phyloP scores from a whole-genome alignment of 2,888 invertebrate species.

The Rhagium mordax region DNA sequence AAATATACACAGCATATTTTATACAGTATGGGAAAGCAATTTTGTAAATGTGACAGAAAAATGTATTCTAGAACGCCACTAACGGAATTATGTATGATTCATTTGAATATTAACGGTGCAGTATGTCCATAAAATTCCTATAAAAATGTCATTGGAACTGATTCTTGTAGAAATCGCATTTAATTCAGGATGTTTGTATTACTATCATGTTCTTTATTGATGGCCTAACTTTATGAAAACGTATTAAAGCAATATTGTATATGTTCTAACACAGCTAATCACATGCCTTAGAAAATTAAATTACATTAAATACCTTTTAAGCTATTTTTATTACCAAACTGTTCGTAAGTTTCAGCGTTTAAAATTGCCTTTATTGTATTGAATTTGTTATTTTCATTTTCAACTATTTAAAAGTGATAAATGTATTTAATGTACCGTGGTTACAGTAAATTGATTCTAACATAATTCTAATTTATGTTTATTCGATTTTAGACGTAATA shows the following conservation, averaged over 20 bases:
- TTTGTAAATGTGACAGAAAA: conserved; percentile 66
- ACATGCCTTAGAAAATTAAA: background rate
- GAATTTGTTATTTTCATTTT: background rate
- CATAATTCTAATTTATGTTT: no score
- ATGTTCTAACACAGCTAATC: conserved; percentile 3
- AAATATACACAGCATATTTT: conserved; percentile 64
- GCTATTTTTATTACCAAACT: background rate
- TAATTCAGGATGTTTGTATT: conserved; percentile 55
- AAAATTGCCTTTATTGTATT: background rate
- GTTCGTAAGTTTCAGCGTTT: background rate
- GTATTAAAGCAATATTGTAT: conserved; percentile 37
- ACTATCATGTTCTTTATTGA: conserved; percentile 49
- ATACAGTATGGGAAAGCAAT: conserved; percentile 65
- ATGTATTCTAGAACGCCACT: conserved; percentile 59
- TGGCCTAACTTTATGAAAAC: conserved; percentile 42
- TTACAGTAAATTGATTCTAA: no score
- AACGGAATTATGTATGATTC: conserved; percentile 63
- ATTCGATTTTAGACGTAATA: no score
- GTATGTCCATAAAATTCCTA: conserved; percentile 54
- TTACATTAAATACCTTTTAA: background rate
- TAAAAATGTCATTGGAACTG: conserved; percentile 54
- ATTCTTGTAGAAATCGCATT: conserved; percentile 57
- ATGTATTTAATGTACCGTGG: background rate
- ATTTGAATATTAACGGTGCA: conserved; percentile 65
- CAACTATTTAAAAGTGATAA: background rate